Evolutionary conservation across 2,113 vertebrate genomes (phyloP), one percentile per base, ranked within the genome.

Genomic region (Cariama cristata): DNA sequence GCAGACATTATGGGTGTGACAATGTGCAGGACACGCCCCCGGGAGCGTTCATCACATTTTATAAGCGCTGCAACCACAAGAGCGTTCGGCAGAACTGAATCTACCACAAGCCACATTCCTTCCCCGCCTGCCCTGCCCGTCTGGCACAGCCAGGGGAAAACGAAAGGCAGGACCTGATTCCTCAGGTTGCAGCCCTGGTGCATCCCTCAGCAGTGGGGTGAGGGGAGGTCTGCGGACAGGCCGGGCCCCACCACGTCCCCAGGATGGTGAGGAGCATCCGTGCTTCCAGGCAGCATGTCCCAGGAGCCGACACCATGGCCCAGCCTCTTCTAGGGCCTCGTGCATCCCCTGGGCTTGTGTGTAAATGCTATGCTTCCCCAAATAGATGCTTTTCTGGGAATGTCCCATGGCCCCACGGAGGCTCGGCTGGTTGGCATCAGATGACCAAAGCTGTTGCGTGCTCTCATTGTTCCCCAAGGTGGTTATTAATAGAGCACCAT

Each of bases 321-420:
- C 3, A 2, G 73, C 13, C n/a, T 93, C 50, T 63, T 86, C 79
- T 72, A 86, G 56, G 60, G 85, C 72, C 75, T 83, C 1, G 5
- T 0, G 1, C 71, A 88, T 62, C 74, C 68, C 80, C 82, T 32
- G 53, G 45, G 67, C 71, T 67, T 40, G 56, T 83, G 42, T 89
- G 52, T 49, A 91, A 91, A 91, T 69, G 90, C 79, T 94, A 2
- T 5, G 86, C 83, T 94, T 97, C 97, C 96, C 86, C 96, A 97
- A 97, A 97, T 96, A 97, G 97, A 93, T 10, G n/a, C 47, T 90
- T 93, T 97, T 97, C 97, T 97, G 97, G 92, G 97, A 97, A 97
- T 6, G 58, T 81, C 93, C 90, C 91, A 50, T n/a, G 75, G 89
- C 72, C 81, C 40, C 1, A 19, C 1, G 17, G 88, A 81, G 79